A percentile compares a stretch with the other conserved stretches of the same genome.
Evolutionary conservation across 2,113 vertebrate genomes (phyloP).

Genomic region (Solea senegalensis): DNA sequence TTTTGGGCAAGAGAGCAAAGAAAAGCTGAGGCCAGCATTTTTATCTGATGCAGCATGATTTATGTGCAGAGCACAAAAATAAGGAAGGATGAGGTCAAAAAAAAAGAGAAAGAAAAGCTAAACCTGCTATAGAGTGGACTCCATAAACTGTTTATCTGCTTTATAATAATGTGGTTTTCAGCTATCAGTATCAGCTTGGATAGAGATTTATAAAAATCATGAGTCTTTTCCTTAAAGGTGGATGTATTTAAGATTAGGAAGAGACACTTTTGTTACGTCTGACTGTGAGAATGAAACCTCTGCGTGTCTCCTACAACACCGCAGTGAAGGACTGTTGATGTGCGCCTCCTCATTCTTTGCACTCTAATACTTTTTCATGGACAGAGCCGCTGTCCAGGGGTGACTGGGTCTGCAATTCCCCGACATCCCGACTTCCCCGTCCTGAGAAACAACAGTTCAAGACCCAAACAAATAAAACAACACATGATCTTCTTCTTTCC

Average conservation of each 20-base stretch:
- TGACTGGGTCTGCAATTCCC: slow-evolving; percentile 73
- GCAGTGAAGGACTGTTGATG: slow-evolving; percentile 35
- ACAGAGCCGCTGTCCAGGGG: slow-evolving; percentile 51
- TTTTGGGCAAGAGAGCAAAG: slow-evolving; percentile 39
- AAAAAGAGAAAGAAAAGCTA: slow-evolving; percentile 1
- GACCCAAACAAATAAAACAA: slow-evolving; percentile 57
- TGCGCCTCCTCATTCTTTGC: slow-evolving; percentile 40
- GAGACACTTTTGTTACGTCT: slow-evolving; percentile 19
- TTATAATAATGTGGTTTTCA: background rate
- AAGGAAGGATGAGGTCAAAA: slow-evolving; percentile 12
- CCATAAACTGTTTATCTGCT: background rate
- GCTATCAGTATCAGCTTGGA: background rate
- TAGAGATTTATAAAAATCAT: background rate
- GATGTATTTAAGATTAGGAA: background rate
- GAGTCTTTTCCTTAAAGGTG: background rate
- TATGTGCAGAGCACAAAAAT: slow-evolving; percentile 29
- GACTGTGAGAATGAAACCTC: background rate
- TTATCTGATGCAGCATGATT: slow-evolving; percentile 37
- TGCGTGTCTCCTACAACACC: slow-evolving; percentile 5
- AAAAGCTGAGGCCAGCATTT: slow-evolving; percentile 36
- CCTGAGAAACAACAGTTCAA: slow-evolving; percentile 48
- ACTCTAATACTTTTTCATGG: slow-evolving; percentile 44
- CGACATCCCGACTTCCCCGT: slow-evolving; percentile 26
- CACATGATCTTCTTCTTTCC: slow-evolving; percentile 18
- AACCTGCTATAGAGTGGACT: background rate